These are phyloP conservation scores for Apodemus agrarius DNA, from an alignment of 2,797 vertebrate species.

Conservation along the genomic window DNA sequence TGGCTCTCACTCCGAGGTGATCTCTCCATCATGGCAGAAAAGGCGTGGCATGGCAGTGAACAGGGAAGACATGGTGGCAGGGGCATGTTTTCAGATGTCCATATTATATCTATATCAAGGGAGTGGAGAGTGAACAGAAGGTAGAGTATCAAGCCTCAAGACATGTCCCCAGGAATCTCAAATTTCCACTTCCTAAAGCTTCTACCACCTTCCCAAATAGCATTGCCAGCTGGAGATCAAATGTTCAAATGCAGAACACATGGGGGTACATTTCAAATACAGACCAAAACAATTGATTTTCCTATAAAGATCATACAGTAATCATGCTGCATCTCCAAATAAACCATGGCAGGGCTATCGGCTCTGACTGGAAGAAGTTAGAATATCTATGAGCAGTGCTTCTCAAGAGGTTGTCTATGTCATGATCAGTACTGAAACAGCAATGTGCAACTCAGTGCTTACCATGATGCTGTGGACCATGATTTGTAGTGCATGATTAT, in stretches of 20 bases:
- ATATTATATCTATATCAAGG: neutral
- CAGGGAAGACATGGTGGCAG: neutral
- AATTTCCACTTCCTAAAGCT: neutral
- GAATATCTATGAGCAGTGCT: neutral
- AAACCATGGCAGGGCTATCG: neutral
- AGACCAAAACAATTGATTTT: constrained; percentile 24
- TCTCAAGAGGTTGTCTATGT: neutral
- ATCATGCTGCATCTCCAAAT: constrained; percentile 18
- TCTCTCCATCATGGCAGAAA: neutral
- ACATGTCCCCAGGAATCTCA: neutral
- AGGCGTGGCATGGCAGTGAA: neutral
- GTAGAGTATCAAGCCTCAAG: neutral
- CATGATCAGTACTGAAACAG: neutral
- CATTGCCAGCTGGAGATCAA: neutral
- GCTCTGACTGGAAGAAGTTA: neutral
- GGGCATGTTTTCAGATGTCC: neutral
- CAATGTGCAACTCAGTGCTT: neutral
- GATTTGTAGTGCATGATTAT: neutral
- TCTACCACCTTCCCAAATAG: neutral
- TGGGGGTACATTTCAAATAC: neutral
- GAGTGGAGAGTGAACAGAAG: neutral
- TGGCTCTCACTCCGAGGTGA: neutral
- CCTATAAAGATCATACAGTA: constrained; percentile 29
- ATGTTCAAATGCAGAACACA: neutral
- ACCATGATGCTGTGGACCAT: neutral